Conservation (phyloP, 2,113 vertebrate species). For the Eurypyga helias region DNA sequence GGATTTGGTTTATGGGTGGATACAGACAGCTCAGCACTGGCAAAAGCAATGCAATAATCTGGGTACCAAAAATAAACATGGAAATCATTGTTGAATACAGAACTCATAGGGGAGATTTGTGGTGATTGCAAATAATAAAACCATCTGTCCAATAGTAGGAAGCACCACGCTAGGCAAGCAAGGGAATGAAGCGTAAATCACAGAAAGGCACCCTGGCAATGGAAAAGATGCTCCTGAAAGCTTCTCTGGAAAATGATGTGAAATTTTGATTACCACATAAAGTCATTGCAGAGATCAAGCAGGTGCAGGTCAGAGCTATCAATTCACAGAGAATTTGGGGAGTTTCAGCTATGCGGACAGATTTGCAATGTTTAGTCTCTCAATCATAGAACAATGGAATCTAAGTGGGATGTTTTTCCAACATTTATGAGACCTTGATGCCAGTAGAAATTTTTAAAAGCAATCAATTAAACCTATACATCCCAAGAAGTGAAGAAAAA, state of each 20-base stretch:
- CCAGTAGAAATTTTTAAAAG: background rate
- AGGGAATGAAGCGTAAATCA: background rate
- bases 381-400: background rate
- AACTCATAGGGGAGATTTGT: background rate
- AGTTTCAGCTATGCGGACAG: background rate
- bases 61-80: background rate
- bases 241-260: background rate
- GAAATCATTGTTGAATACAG: background rate
- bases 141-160: background rate
- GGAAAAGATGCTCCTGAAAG: background rate
- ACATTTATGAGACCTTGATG: rapidly evolving
- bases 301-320: background rate
- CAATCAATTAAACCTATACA: background rate
- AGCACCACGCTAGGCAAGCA: background rate
- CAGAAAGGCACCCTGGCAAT: background rate
- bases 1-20: background rate
- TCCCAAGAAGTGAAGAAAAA: background rate
- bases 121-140: conserved; percentile 20
- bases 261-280: background rate
- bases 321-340: background rate
- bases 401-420: background rate
- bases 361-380: background rate
- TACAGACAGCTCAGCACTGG: background rate
- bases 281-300: background rate
- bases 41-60: background rate